Evolutionary conservation across 2,888 invertebrate species (phyloP), one percentile per base, ranked within the genome.

Genomic region (Drosophila lacicola): DNA sequence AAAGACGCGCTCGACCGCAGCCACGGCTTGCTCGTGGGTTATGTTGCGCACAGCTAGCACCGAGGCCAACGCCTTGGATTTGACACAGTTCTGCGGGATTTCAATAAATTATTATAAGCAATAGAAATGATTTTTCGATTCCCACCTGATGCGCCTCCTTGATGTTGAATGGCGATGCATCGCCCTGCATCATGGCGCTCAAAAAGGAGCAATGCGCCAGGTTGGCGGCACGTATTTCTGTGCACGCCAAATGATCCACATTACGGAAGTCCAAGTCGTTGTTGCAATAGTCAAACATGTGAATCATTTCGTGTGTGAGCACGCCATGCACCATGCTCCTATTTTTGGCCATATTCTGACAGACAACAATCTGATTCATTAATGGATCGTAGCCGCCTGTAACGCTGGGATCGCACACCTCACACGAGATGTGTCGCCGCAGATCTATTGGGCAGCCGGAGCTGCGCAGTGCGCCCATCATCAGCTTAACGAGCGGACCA

Each of bases 281-380:
- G 45, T 95, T 94, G 91, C 99, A 99, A 90, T 95, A 96, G 92
- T 99, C 99, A 90, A 98, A 98, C 97, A 98, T 98, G 91, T 99
- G 99, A 49, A 98, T 96, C 94, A 99, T 95, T 92, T 99, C 99
- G 88, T 99, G 99, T 0, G 96, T 95, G 44, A 99, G 91, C 0
- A 98, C 96, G 21, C 96, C 96, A 90, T 96, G 96, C 0, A 97
- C 95, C 91, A 95, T 93, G 11, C 95, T 95, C 89, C 95, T 94
- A 29, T 93, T 94, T 19, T 92, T 94, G 0, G 96, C 95, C 61
- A 95, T 95, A 92, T 98, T 98, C 90, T 98, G 97, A 85, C 98
- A 99, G 2, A 99, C 94, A 0, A 99, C 96, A 70, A 99, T 95
- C 80, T 92, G 91, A 78, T 91, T 92, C 3, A 91, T 74, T 5